Evolutionary conservation across 2,888 invertebrate species (phyloP).

Genomic region (Drosophila leonis): DNA sequence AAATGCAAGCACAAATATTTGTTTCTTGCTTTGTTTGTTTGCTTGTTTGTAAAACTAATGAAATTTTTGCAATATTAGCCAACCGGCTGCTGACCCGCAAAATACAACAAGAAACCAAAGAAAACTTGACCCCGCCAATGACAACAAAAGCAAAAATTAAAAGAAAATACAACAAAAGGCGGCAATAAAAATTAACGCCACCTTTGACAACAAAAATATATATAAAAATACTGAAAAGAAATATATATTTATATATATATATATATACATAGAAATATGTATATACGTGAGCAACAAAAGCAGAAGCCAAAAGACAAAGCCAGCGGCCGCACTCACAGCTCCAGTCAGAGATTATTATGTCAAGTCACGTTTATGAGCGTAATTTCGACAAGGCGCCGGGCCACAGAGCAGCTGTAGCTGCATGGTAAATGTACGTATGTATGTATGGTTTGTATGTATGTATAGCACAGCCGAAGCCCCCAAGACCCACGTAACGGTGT

Average conservation of each 20-base stretch:
- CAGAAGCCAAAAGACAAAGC: constrained; percentile 56
- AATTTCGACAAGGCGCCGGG: constrained; percentile 75
- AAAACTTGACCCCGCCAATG: constrained; percentile 52
- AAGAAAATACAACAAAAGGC: constrained; percentile 53
- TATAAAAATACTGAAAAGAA: constrained; percentile 13
- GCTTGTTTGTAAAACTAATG: constrained; percentile 79
- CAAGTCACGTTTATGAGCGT: constrained; percentile 85
- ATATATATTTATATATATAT: constrained; percentile 2
- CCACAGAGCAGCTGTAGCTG: constrained; percentile 39
- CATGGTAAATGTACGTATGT: constrained; percentile 4
- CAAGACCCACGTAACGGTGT: constrained; percentile 28
- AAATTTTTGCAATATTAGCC: constrained; percentile 79
- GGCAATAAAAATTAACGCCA: constrained; percentile 71
- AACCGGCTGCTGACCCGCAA: constrained; percentile 67
- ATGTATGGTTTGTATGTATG: constrained; percentile 3
- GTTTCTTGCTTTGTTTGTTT: constrained; percentile 78
- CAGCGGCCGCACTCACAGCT: constrained; percentile 58
- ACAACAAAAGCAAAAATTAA: constrained; percentile 53
- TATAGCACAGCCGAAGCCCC: constrained; percentile 12
- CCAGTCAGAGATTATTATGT: constrained; percentile 84
- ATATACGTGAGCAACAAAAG: constrained; percentile 12
- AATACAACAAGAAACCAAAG: constrained; percentile 48
- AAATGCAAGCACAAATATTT: constrained; percentile 79
- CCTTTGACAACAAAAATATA: constrained; percentile 51
- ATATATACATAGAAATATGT: constrained; percentile 3